Conservation (phyloP, 1,140 invertebrate genomes). For the Pogonognathellus flavescens region DNA sequence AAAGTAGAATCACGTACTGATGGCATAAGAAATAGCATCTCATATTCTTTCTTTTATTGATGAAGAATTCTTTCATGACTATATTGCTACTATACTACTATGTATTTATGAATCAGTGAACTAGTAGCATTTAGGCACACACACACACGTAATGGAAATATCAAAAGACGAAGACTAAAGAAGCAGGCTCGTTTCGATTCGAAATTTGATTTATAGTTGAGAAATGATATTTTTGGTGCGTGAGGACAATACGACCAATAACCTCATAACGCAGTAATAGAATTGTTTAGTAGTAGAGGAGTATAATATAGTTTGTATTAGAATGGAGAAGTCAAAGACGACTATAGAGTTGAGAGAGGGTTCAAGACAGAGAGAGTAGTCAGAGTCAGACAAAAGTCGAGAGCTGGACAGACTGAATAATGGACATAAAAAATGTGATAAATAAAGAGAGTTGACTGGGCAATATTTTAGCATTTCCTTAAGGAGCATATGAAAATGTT, state of each 20-base stretch:
- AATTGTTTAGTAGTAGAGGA: slow-evolving; percentile 23
- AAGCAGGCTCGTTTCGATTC: not conserved
- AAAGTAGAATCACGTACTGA: too few relatives aligned
- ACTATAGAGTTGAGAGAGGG: not conserved
- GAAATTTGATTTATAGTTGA: slow-evolving; percentile 33
- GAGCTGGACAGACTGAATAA: slow-evolving; percentile 46
- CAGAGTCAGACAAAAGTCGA: not conserved
- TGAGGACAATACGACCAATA: slow-evolving; percentile 46
- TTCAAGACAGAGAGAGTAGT: not conserved
- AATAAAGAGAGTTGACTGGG: slow-evolving; percentile 45
- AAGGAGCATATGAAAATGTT: slow-evolving; percentile 48
- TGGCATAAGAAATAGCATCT: too few relatives aligned
- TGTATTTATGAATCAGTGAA: not conserved
- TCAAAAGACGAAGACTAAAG: slow-evolving; percentile 2
- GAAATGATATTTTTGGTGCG: slow-evolving; percentile 40
- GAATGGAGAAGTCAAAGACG: not conserved
- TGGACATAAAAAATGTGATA: slow-evolving; percentile 50
- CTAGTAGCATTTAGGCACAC: not conserved
- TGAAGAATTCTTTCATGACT: not conserved
- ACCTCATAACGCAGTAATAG: slow-evolving; percentile 28
- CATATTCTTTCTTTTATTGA: not conserved
- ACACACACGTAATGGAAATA: slow-evolving; percentile 2
- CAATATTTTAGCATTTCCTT: slow-evolving; percentile 52
- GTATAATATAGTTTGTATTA: not conserved
- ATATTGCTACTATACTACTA: not conserved